phyloP scores from a whole-genome alignment of 2,888 invertebrate genomes.

The Trichopria drosophilae region DNA sequence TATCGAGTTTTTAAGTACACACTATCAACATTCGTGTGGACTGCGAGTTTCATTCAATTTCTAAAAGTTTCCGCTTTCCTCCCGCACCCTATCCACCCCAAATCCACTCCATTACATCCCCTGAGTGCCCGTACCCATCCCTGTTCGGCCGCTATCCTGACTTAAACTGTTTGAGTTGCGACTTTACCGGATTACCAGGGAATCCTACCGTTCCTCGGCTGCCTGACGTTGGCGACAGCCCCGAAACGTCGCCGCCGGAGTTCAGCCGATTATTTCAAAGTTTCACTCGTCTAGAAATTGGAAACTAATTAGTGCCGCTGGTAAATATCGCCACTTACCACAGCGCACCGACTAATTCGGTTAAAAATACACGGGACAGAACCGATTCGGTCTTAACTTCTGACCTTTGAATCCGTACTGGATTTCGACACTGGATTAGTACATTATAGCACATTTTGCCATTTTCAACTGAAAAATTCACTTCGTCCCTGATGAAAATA shows the following conservation, averaged over 20 bases:
- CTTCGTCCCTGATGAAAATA: too few species aligned
- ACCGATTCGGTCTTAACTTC: too few species aligned
- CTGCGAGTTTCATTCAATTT: slow-evolving; percentile 37
- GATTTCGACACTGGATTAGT: too few species aligned
- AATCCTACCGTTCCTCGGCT: slow-evolving; percentile 41
- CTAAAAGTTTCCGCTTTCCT: slow-evolving; percentile 40
- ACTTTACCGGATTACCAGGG: slow-evolving; percentile 52
- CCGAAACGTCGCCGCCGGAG: slow-evolving; percentile 27
- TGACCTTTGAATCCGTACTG: too few species aligned
- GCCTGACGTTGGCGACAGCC: slow-evolving; percentile 48
- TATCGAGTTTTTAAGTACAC: background rate
- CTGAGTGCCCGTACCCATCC: slow-evolving; percentile 39
- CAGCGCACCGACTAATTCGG: too few species aligned
- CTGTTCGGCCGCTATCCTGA: slow-evolving; percentile 40
- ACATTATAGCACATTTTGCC: too few species aligned
- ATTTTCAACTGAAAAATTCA: too few species aligned
- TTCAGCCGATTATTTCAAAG: slow-evolving; percentile 46
- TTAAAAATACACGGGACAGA: too few species aligned
- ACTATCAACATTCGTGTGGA: slow-evolving; percentile 2
- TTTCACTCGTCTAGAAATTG: slow-evolving; percentile 27
- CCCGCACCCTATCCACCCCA: slow-evolving; percentile 37
- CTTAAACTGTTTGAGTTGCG: slow-evolving; percentile 56
- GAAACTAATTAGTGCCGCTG: slow-evolving; percentile 22
- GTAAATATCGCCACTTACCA: slow-evolving; percentile 22
- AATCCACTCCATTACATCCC: slow-evolving; percentile 45